Conservation (phyloP, 2,113 vertebrate genomes). For the Upupa epops region DNA sequence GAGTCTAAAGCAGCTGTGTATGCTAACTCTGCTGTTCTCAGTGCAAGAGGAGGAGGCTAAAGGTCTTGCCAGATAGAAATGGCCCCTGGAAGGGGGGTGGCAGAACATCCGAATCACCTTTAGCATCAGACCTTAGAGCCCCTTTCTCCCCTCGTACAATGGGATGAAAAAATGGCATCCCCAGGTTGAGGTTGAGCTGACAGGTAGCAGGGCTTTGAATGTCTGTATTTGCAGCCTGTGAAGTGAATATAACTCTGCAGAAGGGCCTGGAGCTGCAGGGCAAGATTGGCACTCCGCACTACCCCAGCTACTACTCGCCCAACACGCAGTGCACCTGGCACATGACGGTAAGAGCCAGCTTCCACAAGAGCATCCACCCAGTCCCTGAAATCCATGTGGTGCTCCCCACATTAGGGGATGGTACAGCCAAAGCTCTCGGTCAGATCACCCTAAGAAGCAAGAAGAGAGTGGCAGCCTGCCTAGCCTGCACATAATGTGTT, state of each 20-base stretch:
- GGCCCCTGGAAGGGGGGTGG: fast-evolving
- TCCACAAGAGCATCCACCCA: neutral
- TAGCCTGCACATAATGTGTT: neutral
- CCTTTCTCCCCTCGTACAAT: neutral
- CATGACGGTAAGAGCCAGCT: conserved; percentile 80
- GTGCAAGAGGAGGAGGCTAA: neutral
- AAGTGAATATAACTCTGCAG: conserved; percentile 76
- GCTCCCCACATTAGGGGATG: fast-evolving
- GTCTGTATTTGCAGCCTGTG: conserved; percentile 76
- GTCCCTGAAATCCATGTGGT: neutral
- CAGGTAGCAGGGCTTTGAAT: neutral
- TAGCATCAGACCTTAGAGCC: neutral
- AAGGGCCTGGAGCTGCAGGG: conserved; percentile 79
- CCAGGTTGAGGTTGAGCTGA: neutral
- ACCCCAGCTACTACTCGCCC: conserved; percentile 92
- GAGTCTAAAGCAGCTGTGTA: neutral
- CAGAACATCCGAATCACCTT: neutral
- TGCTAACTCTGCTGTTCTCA: neutral
- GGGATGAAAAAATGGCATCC: neutral
- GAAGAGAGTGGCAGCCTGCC: neutral
- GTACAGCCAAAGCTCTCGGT: neutral
- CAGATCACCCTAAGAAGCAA: neutral
- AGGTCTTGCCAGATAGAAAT: neutral
- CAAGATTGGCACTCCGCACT: conserved; percentile 84
- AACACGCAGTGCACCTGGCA: conserved; percentile 90